These are phyloP conservation scores for Danio choprae DNA, from an alignment of 2,797 vertebrate genomes.

Conservation along the genomic window DNA sequence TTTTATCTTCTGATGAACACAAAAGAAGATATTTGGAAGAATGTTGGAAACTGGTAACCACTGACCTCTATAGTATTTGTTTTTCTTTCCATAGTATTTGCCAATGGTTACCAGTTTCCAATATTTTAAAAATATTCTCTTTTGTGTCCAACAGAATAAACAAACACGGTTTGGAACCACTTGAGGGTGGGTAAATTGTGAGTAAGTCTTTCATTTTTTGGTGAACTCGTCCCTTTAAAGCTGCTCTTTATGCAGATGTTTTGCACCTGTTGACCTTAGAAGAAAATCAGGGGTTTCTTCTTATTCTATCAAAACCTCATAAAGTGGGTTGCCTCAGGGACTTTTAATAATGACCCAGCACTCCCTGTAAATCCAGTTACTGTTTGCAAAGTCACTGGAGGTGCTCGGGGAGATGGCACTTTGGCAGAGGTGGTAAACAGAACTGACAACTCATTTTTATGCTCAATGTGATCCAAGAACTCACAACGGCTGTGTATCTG, in stretches of 20 bases:
- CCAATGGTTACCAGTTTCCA: no score
- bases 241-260: background rate
- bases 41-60: no score
- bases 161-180: no score
- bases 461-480: slow-evolving; percentile 4
- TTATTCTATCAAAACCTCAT: slow-evolving; percentile 9
- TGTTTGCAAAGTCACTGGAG: slow-evolving; percentile 52
- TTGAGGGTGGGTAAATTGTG: no score
- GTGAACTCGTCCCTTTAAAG: no score
- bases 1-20: no score
- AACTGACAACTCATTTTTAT: slow-evolving; percentile 68
- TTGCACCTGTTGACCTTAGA: slow-evolving; percentile 21
- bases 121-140: no score
- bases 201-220: no score
- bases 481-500: slow-evolving; percentile 11
- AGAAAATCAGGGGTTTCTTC: background rate
- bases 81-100: no score
- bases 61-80: no score
- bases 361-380: slow-evolving; percentile 66
- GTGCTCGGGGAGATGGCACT: slow-evolving; percentile 44
- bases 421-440: slow-evolving; percentile 64
- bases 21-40: no score
- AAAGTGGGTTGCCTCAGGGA: slow-evolving; percentile 43
- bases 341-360: slow-evolving; percentile 32
- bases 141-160: no score